Conservation (phyloP, 2,888 invertebrate species). For the Drosophila merina region DNA sequence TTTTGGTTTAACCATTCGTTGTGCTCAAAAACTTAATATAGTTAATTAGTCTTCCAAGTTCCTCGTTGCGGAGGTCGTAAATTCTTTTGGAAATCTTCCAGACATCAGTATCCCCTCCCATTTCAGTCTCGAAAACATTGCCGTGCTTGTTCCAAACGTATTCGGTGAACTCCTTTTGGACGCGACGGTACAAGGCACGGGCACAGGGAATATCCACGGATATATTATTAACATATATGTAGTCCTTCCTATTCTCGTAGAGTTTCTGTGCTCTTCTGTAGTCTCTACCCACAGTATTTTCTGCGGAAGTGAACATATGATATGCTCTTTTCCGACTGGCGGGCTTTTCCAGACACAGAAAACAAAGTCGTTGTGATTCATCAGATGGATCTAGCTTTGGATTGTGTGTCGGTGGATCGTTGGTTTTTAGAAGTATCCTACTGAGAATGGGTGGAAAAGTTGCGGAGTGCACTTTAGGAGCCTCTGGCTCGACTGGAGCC, state of each 20-base stretch:
- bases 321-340: conserved; percentile 17
- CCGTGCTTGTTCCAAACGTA: conserved; percentile 26
- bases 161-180: conserved; percentile 21
- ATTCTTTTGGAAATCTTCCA: background rate
- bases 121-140: conserved; percentile 31
- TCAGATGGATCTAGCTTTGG: background rate
- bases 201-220: conserved; percentile 10
- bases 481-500: background rate
- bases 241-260: conserved; percentile 28
- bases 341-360: conserved; percentile 25
- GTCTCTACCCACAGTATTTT: background rate
- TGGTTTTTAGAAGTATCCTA: conserved; percentile 20
- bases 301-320: conserved; percentile 24
- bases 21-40: conserved; percentile 20
- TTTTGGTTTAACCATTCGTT: conserved; percentile 3
- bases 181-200: conserved; percentile 22
- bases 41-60: conserved; percentile 14
- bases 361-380: conserved; percentile 6
- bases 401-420: background rate
- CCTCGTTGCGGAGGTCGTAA: background rate
- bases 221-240: conserved; percentile 8
- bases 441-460: conserved; percentile 29
- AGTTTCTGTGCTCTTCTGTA: background rate
- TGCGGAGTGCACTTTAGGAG: conserved; percentile 5
- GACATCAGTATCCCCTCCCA: background rate